Evolutionary conservation across 1,140 invertebrate species (phyloP), one percentile per base, ranked within the genome.

Genomic region (Pogonus chalceus): DNA sequence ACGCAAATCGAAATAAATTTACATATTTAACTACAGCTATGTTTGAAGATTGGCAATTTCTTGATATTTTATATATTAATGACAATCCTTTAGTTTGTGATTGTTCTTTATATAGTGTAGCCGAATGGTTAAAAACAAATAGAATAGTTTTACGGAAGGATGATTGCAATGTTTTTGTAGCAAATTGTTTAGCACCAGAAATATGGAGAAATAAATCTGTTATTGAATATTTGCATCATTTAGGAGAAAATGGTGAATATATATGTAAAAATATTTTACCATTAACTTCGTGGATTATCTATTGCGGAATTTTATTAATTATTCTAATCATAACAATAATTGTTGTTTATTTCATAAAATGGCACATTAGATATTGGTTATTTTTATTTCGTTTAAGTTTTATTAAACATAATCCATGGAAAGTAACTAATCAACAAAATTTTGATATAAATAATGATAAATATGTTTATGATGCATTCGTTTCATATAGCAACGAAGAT

Each of bases 401-500:
- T 31, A 67, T 51, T n/a, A 67, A 61, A 48, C 49, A 50, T n/a
- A 57, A 49, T 31, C 46, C 2, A 24, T 54, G 18, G 26, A 39
- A 18, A 53, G 52, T 51, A 21, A 37, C 48, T 22, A 59, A 59
- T 43, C 7, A 4, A 4, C 4, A 14, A 4, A 31, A 31, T 31
- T 18, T 43, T 18, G 18, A 43, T 3, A 57, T 1, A 18, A 43
- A 43, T 4, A 59, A 59, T 14, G 57, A 58, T 2, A 60, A 65
- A 20, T 80, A 75, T 51, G 69, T 70, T 49, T 85, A 78, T 59
- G 83, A 85, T 58, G 81, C 81, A 1, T 84, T 84, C 60, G 74
- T 85, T 2, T 82, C 79, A 0, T 84, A 84, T 61, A 79, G 78
- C 57, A 77, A 72, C 51, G 75, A 81, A 57, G 81, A 85, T 57